phyloP scores from a whole-genome alignment of 1,140 invertebrate species.

The Papilio aristodemus region DNA sequence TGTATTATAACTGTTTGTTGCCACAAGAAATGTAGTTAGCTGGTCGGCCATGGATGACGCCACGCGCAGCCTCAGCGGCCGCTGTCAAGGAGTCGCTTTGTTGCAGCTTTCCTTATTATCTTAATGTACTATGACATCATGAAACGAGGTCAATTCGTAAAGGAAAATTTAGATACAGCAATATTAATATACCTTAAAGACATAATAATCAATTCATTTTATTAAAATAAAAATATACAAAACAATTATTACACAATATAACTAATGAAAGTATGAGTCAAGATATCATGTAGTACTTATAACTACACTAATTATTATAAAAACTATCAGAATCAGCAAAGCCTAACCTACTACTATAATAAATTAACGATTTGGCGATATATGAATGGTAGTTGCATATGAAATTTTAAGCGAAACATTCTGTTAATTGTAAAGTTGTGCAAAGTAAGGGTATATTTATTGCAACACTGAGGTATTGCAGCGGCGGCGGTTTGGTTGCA shows the following conservation, averaged over 20 bases:
- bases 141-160: not conserved
- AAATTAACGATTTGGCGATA: no score
- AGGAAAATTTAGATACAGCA: constrained; percentile 2
- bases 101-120: constrained; percentile 12
- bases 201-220: no score
- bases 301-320: no score
- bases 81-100: constrained; percentile 2
- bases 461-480: constrained; percentile 14
- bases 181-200: no score
- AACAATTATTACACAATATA: no score
- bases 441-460: constrained; percentile 3
- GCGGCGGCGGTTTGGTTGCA: not conserved
- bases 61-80: not conserved
- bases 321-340: no score
- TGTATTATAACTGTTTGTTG: no score
- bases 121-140: not conserved
- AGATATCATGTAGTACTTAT: no score
- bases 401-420: not conserved
- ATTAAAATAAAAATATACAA: no score
- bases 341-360: no score
- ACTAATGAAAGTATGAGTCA: no score
- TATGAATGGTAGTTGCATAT: no score
- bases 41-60: not conserved
- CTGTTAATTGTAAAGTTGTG: constrained; percentile 10
- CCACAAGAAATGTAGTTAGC: not conserved